Percentiles rank a stretch among this genome's conserved stretches.
phyloP scores from a whole-genome alignment of 2,797 vertebrate species.

The Eutrigla gurnardus region DNA sequence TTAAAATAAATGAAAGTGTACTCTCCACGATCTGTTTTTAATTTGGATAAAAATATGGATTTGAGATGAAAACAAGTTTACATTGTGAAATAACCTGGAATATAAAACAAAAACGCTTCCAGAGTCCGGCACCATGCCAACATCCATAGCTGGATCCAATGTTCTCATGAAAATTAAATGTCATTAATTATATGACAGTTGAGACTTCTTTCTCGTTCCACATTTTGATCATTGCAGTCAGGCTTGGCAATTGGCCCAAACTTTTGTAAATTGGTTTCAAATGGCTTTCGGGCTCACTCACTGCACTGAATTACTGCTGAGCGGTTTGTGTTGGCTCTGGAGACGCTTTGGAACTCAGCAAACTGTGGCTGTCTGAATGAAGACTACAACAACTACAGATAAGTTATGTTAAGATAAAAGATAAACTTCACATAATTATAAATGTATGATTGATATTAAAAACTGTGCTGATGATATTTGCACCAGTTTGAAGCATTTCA shows the following conservation, averaged over 20 bases:
- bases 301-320: conserved; percentile 20
- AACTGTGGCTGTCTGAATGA: background rate
- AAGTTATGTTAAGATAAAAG: background rate
- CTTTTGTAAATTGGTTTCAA: conserved; percentile 10
- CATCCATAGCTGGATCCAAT: conserved; percentile 15
- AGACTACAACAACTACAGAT: background rate
- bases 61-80: background rate
- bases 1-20: background rate
- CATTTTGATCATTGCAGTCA: background rate
- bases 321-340: conserved; percentile 3
- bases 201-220: conserved; percentile 37
- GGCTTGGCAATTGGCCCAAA: conserved; percentile 21
- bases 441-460: background rate
- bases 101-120: background rate
- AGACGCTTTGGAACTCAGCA: conserved; percentile 1
- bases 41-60: background rate
- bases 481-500: too few relatives aligned
- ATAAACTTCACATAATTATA: background rate
- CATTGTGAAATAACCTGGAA: background rate
- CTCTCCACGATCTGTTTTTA: background rate
- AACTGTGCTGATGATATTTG: too few relatives aligned
- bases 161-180: conserved; percentile 17
- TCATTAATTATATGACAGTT: conserved; percentile 24
- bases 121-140: background rate
- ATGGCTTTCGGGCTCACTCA: conserved; percentile 11